Conservation (phyloP, 2,113 vertebrate species). For the Rafetus swinhoei region DNA sequence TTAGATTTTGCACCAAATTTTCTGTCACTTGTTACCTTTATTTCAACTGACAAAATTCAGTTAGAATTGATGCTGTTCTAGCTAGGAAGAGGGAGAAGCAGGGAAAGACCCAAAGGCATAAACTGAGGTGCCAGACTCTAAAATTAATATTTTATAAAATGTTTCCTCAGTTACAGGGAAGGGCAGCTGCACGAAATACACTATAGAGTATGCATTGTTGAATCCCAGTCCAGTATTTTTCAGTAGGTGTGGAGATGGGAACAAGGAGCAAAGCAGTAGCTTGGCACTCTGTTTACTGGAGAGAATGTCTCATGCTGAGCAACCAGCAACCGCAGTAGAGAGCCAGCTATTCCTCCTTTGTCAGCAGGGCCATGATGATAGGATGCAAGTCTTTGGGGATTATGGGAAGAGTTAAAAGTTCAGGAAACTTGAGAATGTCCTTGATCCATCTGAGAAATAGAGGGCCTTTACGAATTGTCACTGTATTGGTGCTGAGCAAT, state of each 20-base stretch:
- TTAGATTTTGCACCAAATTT: not conserved
- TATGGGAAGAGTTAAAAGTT: not conserved
- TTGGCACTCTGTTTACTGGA: not conserved
- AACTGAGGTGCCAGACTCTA: not conserved
- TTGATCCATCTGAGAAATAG: not conserved
- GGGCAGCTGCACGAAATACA: not conserved
- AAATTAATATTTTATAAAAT: slow-evolving; percentile 7
- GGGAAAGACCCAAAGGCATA: not conserved
- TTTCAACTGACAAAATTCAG: not conserved
- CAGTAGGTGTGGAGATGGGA: not conserved
- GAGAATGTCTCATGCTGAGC: not conserved
- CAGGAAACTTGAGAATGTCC: not conserved
- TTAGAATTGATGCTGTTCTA: not conserved
- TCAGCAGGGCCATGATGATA: not conserved
- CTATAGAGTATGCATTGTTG: not conserved
- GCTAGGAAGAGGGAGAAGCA: not conserved
- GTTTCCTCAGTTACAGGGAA: not conserved
- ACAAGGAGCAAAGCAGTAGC: not conserved
- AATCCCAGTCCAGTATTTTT: not conserved
- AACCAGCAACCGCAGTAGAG: not conserved
- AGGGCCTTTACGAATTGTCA: not conserved
- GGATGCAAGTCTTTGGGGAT: not conserved
- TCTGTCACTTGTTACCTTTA: not conserved
- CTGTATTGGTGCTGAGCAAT: not conserved
- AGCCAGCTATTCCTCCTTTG: not conserved